Evolutionary conservation across 2,113 vertebrate genomes (phyloP).

Genomic region (Chamaea fasciata): DNA sequence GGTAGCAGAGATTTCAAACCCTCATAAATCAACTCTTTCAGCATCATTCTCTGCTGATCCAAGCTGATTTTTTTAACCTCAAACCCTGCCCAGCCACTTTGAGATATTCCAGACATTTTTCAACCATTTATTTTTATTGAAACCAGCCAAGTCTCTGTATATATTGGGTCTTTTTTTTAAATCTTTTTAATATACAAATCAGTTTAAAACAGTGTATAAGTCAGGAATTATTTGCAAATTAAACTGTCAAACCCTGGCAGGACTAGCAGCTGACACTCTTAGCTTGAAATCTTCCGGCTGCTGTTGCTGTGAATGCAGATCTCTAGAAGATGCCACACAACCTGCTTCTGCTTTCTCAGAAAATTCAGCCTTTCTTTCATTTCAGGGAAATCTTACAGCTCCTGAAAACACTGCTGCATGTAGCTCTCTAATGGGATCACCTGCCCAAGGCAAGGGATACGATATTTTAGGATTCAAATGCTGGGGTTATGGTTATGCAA

Average conservation of each 20-base stretch:
- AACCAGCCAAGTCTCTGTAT: slow-evolving; percentile 57
- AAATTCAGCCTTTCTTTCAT: neutral
- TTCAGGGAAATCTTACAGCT: neutral
- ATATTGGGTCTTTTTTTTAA: neutral
- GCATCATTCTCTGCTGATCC: slow-evolving; percentile 44
- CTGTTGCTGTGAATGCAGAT: neutral
- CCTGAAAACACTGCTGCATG: neutral
- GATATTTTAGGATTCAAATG: neutral
- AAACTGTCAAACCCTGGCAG: slow-evolving; percentile 47
- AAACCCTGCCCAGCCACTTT: neutral
- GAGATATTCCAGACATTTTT: slow-evolving; percentile 62
- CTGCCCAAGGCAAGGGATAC: neutral
- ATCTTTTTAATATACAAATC: slow-evolving; percentile 46
- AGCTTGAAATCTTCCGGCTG: slow-evolving; percentile 7
- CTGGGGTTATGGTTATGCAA: neutral
- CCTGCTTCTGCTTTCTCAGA: neutral
- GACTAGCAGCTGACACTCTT: neutral
- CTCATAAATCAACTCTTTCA: slow-evolving; percentile 37
- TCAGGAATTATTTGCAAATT: slow-evolving; percentile 60
- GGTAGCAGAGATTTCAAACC: slow-evolving; percentile 6
- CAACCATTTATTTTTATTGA: slow-evolving; percentile 59
- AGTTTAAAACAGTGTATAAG: slow-evolving; percentile 58
- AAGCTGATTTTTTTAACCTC: slow-evolving; percentile 39
- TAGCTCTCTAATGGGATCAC: neutral
- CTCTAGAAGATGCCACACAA: neutral